phyloP scores from a whole-genome alignment of 1,140 invertebrate genomes.

The Plectus sambesii region DNA sequence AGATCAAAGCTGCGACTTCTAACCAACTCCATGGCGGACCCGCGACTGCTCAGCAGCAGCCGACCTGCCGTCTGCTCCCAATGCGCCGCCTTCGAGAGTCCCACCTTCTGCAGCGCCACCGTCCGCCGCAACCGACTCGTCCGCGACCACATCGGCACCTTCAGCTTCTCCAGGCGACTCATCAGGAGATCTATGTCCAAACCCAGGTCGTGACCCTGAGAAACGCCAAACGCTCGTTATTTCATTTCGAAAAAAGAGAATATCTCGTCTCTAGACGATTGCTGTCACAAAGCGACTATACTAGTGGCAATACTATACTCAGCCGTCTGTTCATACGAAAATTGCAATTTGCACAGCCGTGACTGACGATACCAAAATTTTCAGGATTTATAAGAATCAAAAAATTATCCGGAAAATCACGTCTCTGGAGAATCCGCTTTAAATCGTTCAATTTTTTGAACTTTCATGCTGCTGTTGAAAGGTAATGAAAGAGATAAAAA shows the following conservation, averaged over 20 bases:
- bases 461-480: not conserved
- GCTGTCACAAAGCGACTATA: too few relatives aligned
- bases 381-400: too few relatives aligned
- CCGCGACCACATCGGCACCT: constrained; percentile 68
- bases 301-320: too few relatives aligned
- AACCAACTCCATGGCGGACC: constrained; percentile 83
- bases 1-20: constrained; percentile 80
- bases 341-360: too few relatives aligned
- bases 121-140: constrained; percentile 69
- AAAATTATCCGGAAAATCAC: too few relatives aligned
- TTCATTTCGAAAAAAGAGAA: not conserved
- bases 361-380: too few relatives aligned
- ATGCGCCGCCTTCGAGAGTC: constrained; percentile 44
- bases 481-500: constrained; percentile 14
- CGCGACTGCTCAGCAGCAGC: constrained; percentile 80
- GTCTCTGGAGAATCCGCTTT: constrained; percentile 9
- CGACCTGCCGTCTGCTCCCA: constrained; percentile 61
- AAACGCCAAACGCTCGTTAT: not conserved
- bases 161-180: constrained; percentile 17
- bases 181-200: constrained; percentile 13
- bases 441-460: constrained; percentile 1
- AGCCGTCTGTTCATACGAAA: too few relatives aligned
- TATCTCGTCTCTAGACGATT: too few relatives aligned
- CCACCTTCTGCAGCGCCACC: constrained; percentile 47
- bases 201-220: constrained; percentile 17